Conservation (phyloP, 1,140 invertebrate species). For the Macrosteles quadrilineatus region DNA sequence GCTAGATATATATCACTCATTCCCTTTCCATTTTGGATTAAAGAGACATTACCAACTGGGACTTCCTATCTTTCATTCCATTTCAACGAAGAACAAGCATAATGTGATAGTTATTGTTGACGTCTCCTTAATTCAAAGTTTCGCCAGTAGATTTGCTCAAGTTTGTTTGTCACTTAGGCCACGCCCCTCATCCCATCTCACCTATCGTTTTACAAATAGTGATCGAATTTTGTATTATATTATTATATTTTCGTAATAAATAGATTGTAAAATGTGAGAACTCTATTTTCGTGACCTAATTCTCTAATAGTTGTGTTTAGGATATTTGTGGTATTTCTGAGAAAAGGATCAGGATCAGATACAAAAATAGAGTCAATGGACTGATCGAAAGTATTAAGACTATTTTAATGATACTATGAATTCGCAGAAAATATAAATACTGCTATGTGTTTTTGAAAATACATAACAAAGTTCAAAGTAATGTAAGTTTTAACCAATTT, state of each 20-base stretch:
- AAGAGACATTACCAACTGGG: not conserved
- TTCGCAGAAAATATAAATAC: no score
- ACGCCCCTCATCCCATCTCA: not conserved
- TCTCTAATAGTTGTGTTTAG: no score
- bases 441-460: no score
- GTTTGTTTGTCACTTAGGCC: not conserved
- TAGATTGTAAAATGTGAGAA: conserved; percentile 30
- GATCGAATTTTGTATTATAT: conserved; percentile 42
- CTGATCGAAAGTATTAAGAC: no score
- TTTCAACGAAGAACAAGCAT: not conserved
- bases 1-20: conserved; percentile 10
- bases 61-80: not conserved
- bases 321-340: no score
- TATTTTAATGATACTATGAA: no score
- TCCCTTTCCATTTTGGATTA: conserved; percentile 7
- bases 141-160: conserved; percentile 14
- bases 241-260: conserved; percentile 44
- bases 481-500: no score
- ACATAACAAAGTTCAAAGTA: no score
- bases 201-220: conserved; percentile 32
- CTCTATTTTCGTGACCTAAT: not conserved
- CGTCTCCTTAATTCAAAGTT: conserved; percentile 28
- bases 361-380: no score
- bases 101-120: not conserved
- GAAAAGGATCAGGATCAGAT: no score